These are phyloP conservation scores for Neoniphon sammara DNA, from an alignment of 2,797 vertebrate species.

Conservation along the genomic window DNA sequence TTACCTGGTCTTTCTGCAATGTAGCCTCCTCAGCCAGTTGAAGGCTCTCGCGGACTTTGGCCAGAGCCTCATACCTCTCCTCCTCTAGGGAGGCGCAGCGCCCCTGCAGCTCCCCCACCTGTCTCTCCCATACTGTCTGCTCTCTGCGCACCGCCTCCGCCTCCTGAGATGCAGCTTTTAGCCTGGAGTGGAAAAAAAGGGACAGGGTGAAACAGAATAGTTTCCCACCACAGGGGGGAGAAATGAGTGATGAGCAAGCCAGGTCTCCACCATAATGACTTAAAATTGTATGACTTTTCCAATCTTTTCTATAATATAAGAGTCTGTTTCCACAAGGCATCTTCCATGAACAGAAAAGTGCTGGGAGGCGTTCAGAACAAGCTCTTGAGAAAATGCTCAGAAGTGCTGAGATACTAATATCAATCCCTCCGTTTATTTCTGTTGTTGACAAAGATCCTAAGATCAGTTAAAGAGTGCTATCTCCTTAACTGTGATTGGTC, in stretches of 20 bases:
- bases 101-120: conserved; percentile 86
- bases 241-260: background rate
- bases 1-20: conserved; percentile 92
- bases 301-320: background rate
- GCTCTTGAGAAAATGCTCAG: no score
- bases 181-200: conserved; percentile 69
- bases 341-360: no score
- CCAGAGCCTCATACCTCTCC: conserved; percentile 87
- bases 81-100: conserved; percentile 83
- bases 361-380: no score
- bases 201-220: background rate
- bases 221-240: background rate
- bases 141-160: conserved; percentile 84
- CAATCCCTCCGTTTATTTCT: no score
- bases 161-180: conserved; percentile 84
- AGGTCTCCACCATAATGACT: background rate
- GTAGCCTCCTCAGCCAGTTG: conserved; percentile 92
- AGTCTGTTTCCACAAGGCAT: background rate
- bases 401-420: no score
- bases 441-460: no score
- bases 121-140: conserved; percentile 85
- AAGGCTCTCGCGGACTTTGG: conserved; percentile 86
- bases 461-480: no score
- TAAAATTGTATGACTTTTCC: conserved; percentile 9
- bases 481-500: no score